Evolutionary conservation across 2,797 vertebrate genomes (phyloP).

Genomic region (Gorsachius magnificus): DNA sequence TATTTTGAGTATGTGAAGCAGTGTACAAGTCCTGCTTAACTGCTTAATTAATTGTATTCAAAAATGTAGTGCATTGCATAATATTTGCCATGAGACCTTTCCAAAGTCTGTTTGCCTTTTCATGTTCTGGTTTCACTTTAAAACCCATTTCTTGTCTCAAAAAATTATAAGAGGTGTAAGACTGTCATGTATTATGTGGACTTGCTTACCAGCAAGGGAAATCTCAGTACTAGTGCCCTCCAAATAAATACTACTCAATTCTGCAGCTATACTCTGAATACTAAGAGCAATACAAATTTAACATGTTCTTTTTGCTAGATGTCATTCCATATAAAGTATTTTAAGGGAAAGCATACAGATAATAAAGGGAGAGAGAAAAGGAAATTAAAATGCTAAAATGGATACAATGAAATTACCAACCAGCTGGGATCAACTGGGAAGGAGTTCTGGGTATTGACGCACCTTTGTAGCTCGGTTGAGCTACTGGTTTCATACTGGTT

Average conservation of each 20-base stretch:
- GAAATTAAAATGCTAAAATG: background rate
- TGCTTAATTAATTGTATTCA: background rate
- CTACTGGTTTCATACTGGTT: background rate
- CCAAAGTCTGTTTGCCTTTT: background rate
- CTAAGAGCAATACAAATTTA: constrained; percentile 10
- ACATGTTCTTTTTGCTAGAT: background rate
- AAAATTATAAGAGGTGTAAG: background rate
- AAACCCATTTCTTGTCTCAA: background rate
- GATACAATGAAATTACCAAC: background rate
- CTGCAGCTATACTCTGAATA: background rate
- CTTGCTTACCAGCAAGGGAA: background rate
- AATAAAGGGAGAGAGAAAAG: background rate
- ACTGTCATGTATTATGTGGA: background rate
- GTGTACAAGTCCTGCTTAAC: background rate
- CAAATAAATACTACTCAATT: background rate
- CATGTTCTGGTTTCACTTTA: background rate
- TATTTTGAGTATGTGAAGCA: background rate
- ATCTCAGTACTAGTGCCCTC: background rate
- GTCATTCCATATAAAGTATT: background rate
- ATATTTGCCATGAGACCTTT: background rate
- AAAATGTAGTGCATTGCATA: background rate
- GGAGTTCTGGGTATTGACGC: background rate
- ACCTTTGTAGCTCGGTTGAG: background rate
- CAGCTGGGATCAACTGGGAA: background rate
- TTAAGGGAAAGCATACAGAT: background rate